Evolutionary conservation across 2,888 invertebrate genomes (phyloP), one percentile per base, ranked within the genome.

Genomic region (Aleiodes leptofemur): DNA sequence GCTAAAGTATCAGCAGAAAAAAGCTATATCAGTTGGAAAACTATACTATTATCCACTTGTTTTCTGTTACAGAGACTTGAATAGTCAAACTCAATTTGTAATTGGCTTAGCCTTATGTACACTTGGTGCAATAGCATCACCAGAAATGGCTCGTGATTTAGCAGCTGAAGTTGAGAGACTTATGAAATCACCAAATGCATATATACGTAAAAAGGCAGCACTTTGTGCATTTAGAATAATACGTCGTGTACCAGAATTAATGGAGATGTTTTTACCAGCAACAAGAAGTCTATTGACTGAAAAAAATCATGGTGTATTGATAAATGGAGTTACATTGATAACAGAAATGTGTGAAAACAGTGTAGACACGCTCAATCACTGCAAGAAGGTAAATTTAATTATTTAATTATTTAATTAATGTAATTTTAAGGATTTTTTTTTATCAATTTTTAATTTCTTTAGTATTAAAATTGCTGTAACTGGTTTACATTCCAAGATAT

Each of bases 331-430:
- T 61, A 98, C 98, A 73, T 93, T 99, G 74, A 98, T 99, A 83
- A 98, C 98, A 31, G 99, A 99, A 92, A 99, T 99, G 99, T 99
- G 99, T 90, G 98, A 98, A 90, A 96, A 96, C 89, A 98, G 98
- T 89, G 95, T 97, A 9, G 99, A 99, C 89, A 98, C 99, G 2
- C 92, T 99, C 82, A 95, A 95, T 90, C 98, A 99, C 91, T 99
- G 99, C 90, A 98, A 98, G 91, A 98, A 98, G 96, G 99, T 98
- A 91, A 91, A 90, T 87, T 76, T 8, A 59, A 59, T 34, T 4
- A 34, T 56, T 56, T 23, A 7, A 9, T 16, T 56, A 14, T 14
- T 14, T 55, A 16, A 16, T 55, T 55, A 16, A n/a, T 55, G 3
- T 6, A 3, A 16, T 5, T 55, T 16, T 4, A 55, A 43, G 43